Evolutionary conservation across 2,888 invertebrate species (phyloP).

Genomic region (Tipula vernalis): DNA sequence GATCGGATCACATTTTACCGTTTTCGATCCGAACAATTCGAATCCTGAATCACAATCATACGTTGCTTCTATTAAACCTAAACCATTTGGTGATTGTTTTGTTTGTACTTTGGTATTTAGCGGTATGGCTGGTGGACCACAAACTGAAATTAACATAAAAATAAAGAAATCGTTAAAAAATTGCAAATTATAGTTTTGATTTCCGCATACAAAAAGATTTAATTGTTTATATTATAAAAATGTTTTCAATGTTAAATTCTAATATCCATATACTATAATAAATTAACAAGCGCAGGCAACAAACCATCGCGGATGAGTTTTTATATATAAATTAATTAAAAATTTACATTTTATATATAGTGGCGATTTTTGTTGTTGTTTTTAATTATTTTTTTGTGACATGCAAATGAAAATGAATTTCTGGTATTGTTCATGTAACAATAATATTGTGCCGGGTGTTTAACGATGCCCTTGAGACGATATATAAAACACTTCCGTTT

Average conservation of each 20-base stretch:
- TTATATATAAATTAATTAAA: background rate
- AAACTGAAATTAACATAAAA: conserved; percentile 30
- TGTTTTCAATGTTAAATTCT: background rate
- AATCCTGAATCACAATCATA: conserved; percentile 82
- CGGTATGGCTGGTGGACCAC: conserved; percentile 78
- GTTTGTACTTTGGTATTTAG: conserved; percentile 59
- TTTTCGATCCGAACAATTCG: conserved; percentile 69
- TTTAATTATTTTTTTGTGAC: background rate
- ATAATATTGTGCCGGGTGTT: background rate
- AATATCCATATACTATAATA: background rate
- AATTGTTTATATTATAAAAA: background rate
- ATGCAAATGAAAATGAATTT: background rate
- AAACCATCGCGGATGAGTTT: background rate
- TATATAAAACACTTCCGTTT: background rate
- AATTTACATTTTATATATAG: background rate
- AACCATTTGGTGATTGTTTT: conserved; percentile 32
- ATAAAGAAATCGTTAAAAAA: background rate
- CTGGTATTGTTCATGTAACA: background rate
- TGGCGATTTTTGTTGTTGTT: background rate
- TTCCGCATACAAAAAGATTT: background rate
- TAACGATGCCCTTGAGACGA: background rate
- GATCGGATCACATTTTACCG: conserved; percentile 53
- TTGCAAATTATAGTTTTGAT: background rate
- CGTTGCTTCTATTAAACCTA: conserved; percentile 50
- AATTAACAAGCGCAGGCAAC: background rate